Evolutionary conservation across 1,140 invertebrate genomes (phyloP).

Genomic region (Magallana ariakensis): DNA sequence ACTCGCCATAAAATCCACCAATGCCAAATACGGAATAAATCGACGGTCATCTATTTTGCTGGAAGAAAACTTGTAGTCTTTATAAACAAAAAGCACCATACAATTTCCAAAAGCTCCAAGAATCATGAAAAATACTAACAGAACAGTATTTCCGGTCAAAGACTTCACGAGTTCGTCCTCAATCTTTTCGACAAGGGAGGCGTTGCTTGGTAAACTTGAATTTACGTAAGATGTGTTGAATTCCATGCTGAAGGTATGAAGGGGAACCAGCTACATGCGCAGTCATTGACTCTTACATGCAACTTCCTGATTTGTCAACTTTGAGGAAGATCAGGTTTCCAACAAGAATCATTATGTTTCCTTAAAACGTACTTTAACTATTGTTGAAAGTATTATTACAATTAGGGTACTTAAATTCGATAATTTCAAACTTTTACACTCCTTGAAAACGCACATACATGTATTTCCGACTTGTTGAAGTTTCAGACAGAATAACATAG

Average conservation of each 20-base stretch:
- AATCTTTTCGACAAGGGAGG: neutral
- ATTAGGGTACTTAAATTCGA: neutral
- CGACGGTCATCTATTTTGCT: slow-evolving; percentile 3
- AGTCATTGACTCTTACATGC: neutral
- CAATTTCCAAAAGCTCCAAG: neutral
- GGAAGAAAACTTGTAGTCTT: slow-evolving; percentile 24
- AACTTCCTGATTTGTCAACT: neutral
- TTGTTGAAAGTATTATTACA: neutral
- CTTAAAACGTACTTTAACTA: no score
- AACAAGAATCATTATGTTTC: neutral
- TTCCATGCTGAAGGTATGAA: neutral
- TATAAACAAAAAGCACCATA: slow-evolving; percentile 8
- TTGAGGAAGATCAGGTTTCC: neutral
- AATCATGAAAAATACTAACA: neutral
- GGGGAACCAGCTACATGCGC: neutral
- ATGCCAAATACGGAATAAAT: slow-evolving; percentile 1
- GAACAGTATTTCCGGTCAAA: neutral
- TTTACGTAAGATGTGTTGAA: neutral
- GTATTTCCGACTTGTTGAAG: no score
- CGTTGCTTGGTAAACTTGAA: neutral
- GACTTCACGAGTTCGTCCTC: neutral
- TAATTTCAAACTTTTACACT: neutral
- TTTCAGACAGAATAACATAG: no score
- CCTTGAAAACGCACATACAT: neutral
- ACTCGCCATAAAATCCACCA: neutral